Evolutionary conservation across 1,140 invertebrate genomes (phyloP), one percentile per base, ranked within the genome.

Genomic region (Drosophila saltans): DNA sequence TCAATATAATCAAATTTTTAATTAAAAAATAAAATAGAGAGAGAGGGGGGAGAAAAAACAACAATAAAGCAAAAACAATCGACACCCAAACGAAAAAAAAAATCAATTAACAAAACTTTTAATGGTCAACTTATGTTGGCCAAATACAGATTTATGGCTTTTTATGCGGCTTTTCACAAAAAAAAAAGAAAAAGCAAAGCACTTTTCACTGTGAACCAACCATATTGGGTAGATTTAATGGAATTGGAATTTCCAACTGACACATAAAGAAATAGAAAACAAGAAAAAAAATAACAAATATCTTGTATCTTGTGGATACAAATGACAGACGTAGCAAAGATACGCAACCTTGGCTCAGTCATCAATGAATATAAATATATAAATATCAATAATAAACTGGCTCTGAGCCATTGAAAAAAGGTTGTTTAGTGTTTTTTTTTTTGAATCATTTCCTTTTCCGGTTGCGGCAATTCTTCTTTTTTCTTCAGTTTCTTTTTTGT

Each of bases 401-500:
- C n/a, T 52, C 39, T 40, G 3, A 40, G 39, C 10, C 10, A 40
- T 40, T 40, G 21, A 65, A 66, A 64, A 62, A 78, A 69, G 67
- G 52, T 62, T 73, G 16, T 33, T n/a, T 57, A 40, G 24, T 60
- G 41, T 56, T 40, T 26, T 40, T 72, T 63, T 63, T 72, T 65
- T 82, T 79, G 64, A 82, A 83, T 83, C 82, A 86, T 86, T 86
- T 86, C 82, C 84, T 88, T 86, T 86, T 86, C 82, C 82, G 83
- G 83, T 88, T 41, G 67, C 62, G 70, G 59, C 56, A 68, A 82
- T 57, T 78, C 63, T 79, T 62, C 64, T 69, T 57, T 63, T 59
- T 16, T 66, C 52, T 69, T 70, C 59, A 40, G 40, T 28, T 57
- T 52, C 11, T 59, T 59, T 56, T 16, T 16, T 16, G 16, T 16